Percentiles rank a stretch among this genome's conserved stretches.
Conservation (phyloP, 2,888 invertebrate genomes). For the Chrysodeixis includens region DNA sequence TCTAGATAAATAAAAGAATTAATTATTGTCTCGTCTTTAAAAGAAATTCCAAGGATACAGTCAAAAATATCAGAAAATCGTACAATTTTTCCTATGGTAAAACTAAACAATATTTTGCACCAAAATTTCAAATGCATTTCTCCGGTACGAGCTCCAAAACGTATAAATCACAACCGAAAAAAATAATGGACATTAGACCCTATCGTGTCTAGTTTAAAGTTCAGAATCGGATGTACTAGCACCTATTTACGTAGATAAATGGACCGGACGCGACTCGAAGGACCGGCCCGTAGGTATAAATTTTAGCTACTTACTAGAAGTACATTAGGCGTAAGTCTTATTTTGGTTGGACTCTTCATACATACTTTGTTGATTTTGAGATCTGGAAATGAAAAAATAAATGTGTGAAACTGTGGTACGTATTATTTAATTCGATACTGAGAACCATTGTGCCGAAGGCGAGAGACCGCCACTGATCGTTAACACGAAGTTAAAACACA, state of each 20-base stretch:
- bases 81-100: background rate
- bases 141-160: background rate
- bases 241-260: slow-evolving; percentile 6
- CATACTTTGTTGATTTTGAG: slow-evolving; percentile 60
- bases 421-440: background rate
- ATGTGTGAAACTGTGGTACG: background rate
- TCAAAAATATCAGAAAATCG: background rate
- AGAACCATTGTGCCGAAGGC: background rate
- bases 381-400: slow-evolving; percentile 65
- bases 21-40: too few species aligned
- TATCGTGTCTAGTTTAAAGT: background rate
- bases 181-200: background rate
- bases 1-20: too few species aligned
- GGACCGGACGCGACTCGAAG: slow-evolving; percentile 9
- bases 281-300: slow-evolving; percentile 51
- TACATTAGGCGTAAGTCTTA: slow-evolving; percentile 74
- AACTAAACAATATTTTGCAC: background rate
- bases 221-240: slow-evolving; percentile 8
- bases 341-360: slow-evolving; percentile 76
- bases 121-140: slow-evolving; percentile 1
- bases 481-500: too few species aligned
- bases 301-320: slow-evolving; percentile 55
- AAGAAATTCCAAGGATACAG: too few species aligned
- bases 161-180: slow-evolving; percentile 6
- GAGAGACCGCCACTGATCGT: too few species aligned